These are phyloP conservation scores for Rhyacophila evoluta DNA, from an alignment of 2,888 invertebrate species.

Conservation along the genomic window DNA sequence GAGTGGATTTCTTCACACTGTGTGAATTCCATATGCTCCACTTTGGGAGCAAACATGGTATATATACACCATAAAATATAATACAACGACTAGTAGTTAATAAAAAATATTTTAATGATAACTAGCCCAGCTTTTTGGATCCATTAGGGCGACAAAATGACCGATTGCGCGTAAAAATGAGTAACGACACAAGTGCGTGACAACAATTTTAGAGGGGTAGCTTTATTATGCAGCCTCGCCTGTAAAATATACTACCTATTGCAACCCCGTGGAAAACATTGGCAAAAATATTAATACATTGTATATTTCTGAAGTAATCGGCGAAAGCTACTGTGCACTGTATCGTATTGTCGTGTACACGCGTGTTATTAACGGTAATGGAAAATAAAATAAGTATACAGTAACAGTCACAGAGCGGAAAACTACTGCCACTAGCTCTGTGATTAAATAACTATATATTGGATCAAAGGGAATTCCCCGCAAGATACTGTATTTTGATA, in stretches of 20 bases:
- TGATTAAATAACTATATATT: too few relatives aligned
- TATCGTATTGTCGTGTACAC: not conserved
- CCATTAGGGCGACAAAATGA: conserved; percentile 48
- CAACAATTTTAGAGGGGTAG: conserved; percentile 14
- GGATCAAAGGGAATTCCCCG: too few relatives aligned
- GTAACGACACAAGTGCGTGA: conserved; percentile 44
- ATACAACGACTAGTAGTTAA: too few relatives aligned
- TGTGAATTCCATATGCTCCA: too few relatives aligned
- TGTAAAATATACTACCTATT: conserved; percentile 18
- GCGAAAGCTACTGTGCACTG: not conserved
- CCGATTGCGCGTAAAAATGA: conserved; percentile 51
- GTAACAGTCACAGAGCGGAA: not conserved
- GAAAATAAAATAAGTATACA: not conserved
- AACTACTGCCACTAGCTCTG: too few relatives aligned
- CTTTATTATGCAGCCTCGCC: conserved; percentile 26
- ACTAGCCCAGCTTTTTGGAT: conserved; percentile 23
- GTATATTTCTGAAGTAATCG: not conserved
- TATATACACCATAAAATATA: too few relatives aligned
- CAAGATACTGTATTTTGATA: too few relatives aligned
- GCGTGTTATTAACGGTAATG: not conserved
- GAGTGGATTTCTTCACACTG: too few relatives aligned
- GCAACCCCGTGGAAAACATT: not conserved
- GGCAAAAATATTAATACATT: not conserved
- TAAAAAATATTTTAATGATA: not conserved
- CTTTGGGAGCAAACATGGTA: too few relatives aligned